Base-by-base conservation (phyloP, 2,888 invertebrate genomes). In the Drosophila cracens region DNA sequence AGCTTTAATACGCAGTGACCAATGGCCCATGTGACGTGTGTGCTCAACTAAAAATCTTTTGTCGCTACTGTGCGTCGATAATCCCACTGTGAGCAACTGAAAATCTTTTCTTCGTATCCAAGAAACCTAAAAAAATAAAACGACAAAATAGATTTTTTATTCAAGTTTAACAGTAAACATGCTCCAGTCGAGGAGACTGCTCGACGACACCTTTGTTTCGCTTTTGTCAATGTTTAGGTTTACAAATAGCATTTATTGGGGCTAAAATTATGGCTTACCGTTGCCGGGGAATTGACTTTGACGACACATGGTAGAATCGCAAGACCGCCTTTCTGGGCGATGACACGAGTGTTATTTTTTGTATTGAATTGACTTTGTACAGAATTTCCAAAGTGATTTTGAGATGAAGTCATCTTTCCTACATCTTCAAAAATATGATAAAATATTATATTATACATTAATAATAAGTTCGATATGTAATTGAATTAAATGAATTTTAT, bases 41-140 rank as follows among this genome's bases (percentile, higher is more conserved):
- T 95, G 95, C 80, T 95, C 95, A 56, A 95, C 95, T 90, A 95
- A 93, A 92, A 95, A 95, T 58, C 95, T 93, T 79, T 95, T 95
- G 90, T 95, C 95, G 72, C 95, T 94, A 83, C 94, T 95, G 90
- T 95, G 95, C 18, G 95, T 95, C 63, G 94, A 94, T 64, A 95
- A 91, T 16, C 95, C 95, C 43, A 95, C 95, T 21, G 95, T 95
- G 59, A 95, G 93, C 73, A 95, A 92, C 91, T 95, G 95, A 88
- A 95, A 95, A 92, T 96, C 95, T 80, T 94, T 94, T 85, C 95
- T 94, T 57, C 95, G 93, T 73, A 96, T 95, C 95, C 95, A 96
- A 60, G 95, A 95, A 68, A 94, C 94, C 94, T 94, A 38, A 4
- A 36, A 40, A 52, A 40, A 40, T 10, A 40, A 8, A 38, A 25